phyloP scores from a whole-genome alignment of 1,140 invertebrate genomes.

The Temnothorax nylanderi region DNA sequence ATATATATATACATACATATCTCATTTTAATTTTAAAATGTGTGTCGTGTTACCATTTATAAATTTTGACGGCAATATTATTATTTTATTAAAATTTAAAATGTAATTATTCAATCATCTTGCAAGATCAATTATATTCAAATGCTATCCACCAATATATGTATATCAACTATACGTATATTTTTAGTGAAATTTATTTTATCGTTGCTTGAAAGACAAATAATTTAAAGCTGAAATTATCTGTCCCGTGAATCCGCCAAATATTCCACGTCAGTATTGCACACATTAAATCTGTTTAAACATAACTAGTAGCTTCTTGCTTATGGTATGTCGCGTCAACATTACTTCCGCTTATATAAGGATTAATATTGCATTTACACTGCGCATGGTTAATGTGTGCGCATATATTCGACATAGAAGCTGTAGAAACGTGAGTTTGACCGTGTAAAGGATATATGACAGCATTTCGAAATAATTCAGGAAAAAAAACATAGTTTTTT shows the following conservation, averaged over 20 bases:
- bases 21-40: slow-evolving; percentile 6
- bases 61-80: neutral
- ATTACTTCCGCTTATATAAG: slow-evolving; percentile 30
- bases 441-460: neutral
- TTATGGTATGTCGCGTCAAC: slow-evolving; percentile 9
- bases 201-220: neutral
- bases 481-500: neutral
- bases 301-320: slow-evolving; percentile 33
- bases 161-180: neutral
- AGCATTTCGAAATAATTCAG: neutral
- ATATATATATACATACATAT: too few species aligned
- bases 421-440: slow-evolving; percentile 36
- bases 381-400: slow-evolving; percentile 34
- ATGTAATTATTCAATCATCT: neutral
- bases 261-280: slow-evolving; percentile 10
- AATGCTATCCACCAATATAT: neutral
- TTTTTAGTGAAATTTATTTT: neutral
- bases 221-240: slow-evolving; percentile 1
- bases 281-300: slow-evolving; percentile 31
- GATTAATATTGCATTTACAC: slow-evolving; percentile 54
- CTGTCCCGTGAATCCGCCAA: neutral
- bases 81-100: neutral
- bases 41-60: neutral
- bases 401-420: neutral
- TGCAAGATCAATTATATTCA: neutral